These are phyloP conservation scores for Eupeodes corollae DNA, from an alignment of 1,140 invertebrate genomes.

Conservation along the genomic window DNA sequence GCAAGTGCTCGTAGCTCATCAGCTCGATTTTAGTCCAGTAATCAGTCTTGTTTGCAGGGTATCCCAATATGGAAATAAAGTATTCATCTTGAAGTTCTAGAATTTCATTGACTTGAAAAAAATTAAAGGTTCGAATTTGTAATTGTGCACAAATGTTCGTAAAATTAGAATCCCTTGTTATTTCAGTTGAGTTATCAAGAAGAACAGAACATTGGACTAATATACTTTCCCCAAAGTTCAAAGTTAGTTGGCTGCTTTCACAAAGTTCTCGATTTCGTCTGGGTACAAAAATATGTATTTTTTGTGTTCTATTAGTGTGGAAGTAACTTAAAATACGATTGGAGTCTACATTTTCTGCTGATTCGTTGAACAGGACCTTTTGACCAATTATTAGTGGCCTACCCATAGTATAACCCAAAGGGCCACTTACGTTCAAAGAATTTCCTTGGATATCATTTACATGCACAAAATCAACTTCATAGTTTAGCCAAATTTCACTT, in stretches of 20 bases:
- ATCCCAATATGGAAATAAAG: conserved; percentile 22
- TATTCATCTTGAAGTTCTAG: conserved; percentile 9
- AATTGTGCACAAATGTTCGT: conserved; percentile 20
- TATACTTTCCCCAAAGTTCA: conserved; percentile 20
- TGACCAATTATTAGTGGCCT: conserved; percentile 17
- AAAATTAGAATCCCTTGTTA: conserved; percentile 12
- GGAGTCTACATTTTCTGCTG: neutral
- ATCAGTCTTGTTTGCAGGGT: conserved; percentile 12
- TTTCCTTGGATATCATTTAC: too few relatives aligned
- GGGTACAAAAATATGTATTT: conserved; percentile 3
- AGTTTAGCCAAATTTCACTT: too few relatives aligned
- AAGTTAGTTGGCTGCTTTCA: neutral
- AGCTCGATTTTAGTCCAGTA: conserved; percentile 23
- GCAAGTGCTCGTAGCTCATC: conserved; percentile 6
- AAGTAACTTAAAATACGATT: conserved; percentile 16
- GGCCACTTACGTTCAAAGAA: conserved; percentile 5
- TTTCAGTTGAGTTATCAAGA: conserved; percentile 1
- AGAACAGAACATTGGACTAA: conserved; percentile 17
- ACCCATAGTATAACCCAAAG: conserved; percentile 23
- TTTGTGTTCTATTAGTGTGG: neutral
- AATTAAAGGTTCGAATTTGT: conserved; percentile 15
- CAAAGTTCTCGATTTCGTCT: conserved; percentile 7
- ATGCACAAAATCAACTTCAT: too few relatives aligned
- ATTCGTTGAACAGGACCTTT: conserved; percentile 11
- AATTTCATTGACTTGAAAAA: conserved; percentile 15